Base-by-base conservation (phyloP, 2,888 invertebrate genomes). In the Phlogophora meticulosa region DNA sequence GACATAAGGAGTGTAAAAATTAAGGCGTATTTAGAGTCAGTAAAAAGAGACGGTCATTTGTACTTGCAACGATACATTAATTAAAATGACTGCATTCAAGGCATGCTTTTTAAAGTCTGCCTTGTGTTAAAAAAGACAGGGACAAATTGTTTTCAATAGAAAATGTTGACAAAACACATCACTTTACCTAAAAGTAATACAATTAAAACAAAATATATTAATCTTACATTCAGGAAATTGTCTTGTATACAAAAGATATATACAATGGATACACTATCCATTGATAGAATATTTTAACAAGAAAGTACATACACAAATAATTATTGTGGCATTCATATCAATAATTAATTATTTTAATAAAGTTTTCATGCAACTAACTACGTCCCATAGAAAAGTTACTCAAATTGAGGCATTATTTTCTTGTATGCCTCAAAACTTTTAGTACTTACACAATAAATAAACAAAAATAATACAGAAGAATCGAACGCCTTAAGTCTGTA, bases 321-420 rank as follows among this genome's bases (percentile, higher is more conserved):
- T 49, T 34, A 53, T 32, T 62, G 45, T 9, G 59, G 55, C 42
- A 68, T 59, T 62, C 59, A 65, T 59, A 38, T 43, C 1, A 63
- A 34, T 43, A 32, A 48, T 52, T 40, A 38, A 43, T 40, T 15
- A 59, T 9, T n/a, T 46, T 51, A 17, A 43, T 61, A 20, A 34
- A 45, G 1, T 40, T 43, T 32, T 24, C 78, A 78, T 78, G 78
- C 78, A 64, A 59, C 51, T 46, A 72, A 48, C 62, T 72, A 72
- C 64, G 32, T 34, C 38, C 43, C 38, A 46, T 24, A 52, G 7
- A 52, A 53, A 46, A 48, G 11, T 56, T 40, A 40, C 52, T 76
- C n/a, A 15, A 73, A 40, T 48, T 42, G 22, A 80, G 57, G 62
- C 81, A 52, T 45, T 48, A 13, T 5, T 38, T 2, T 11, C n/a